Evolutionary conservation across 1,140 invertebrate species (phyloP).

Genomic region (Drosophila sproati): DNA sequence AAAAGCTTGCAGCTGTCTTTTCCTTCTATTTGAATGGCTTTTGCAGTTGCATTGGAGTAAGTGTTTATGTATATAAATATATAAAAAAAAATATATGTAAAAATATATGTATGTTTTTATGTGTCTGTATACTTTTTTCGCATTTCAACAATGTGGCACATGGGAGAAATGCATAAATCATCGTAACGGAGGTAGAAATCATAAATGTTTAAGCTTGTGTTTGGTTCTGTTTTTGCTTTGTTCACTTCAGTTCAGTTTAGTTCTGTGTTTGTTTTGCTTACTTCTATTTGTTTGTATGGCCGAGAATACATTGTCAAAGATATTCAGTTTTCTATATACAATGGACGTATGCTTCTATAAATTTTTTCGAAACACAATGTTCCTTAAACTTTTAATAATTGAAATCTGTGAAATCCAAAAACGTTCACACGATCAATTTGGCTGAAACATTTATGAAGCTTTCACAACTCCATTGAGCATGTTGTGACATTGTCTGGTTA

Average conservation of each 20-base stretch:
- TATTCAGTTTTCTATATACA: slow-evolving; percentile 9
- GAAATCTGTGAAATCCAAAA: slow-evolving; percentile 68
- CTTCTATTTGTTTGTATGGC: not conserved
- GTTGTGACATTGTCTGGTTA: not conserved
- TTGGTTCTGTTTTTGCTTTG: slow-evolving; percentile 41
- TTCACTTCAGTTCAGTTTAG: not conserved
- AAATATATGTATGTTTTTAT: not conserved
- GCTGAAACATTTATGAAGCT: slow-evolving; percentile 63
- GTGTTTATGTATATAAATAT: too few relatives aligned
- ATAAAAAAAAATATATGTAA: not conserved
- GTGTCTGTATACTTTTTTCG: slow-evolving; percentile 21
- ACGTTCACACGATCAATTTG: slow-evolving; percentile 53
- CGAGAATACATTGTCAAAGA: slow-evolving; percentile 47
- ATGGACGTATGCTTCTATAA: not conserved
- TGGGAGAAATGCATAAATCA: slow-evolving; percentile 75
- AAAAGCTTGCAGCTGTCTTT: not conserved
- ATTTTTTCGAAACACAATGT: slow-evolving; percentile 59
- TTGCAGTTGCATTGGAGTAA: slow-evolving; percentile 34
- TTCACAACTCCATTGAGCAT: slow-evolving; percentile 55
- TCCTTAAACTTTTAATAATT: slow-evolving; percentile 54
- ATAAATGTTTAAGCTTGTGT: slow-evolving; percentile 69
- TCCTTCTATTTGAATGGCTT: not conserved
- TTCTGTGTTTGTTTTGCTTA: slow-evolving; percentile 44
- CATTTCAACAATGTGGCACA: slow-evolving; percentile 74
- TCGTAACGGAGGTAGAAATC: slow-evolving; percentile 47